phyloP scores from a whole-genome alignment of 2,113 vertebrate genomes.

The Cavia porcellus region DNA sequence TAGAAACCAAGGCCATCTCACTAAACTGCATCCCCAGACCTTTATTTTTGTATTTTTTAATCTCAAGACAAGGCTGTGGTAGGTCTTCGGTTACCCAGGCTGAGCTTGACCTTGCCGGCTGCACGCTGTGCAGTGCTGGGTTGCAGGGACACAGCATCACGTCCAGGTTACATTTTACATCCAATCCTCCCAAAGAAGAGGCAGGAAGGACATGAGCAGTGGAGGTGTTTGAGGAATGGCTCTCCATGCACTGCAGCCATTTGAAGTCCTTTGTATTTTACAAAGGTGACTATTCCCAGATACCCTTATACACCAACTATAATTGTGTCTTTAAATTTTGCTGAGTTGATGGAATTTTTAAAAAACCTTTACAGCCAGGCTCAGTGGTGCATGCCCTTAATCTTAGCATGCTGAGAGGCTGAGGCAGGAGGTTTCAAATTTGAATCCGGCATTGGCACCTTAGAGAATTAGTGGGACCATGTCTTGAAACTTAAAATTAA shows the following conservation, averaged over 20 bases:
- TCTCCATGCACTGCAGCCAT: neutral
- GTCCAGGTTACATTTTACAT: neutral
- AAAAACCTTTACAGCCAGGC: neutral
- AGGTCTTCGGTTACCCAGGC: neutral
- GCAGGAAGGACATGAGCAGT: neutral
- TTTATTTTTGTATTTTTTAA: neutral
- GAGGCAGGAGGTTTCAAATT: neutral
- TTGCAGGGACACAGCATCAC: neutral
- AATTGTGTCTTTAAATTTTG: neutral
- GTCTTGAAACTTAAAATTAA: neutral
- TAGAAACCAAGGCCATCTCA: too few relatives aligned
- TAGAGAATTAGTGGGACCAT: neutral
- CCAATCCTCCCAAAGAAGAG: neutral
- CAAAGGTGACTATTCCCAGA: neutral
- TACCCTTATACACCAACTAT: rapidly evolving
- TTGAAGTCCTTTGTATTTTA: neutral
- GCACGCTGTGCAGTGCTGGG: neutral
- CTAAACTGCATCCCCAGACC: too few relatives aligned
- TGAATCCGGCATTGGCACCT: neutral
- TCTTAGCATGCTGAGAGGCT: neutral
- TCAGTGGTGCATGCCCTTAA: neutral
- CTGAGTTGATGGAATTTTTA: neutral
- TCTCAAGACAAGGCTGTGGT: neutral
- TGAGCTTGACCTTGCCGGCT: neutral
- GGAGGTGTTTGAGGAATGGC: neutral